A percentile compares a stretch with the other conserved stretches of the same genome.
Evolutionary conservation across 2,113 vertebrate genomes (phyloP).

Genomic region (Nothoprocta perdicaria): DNA sequence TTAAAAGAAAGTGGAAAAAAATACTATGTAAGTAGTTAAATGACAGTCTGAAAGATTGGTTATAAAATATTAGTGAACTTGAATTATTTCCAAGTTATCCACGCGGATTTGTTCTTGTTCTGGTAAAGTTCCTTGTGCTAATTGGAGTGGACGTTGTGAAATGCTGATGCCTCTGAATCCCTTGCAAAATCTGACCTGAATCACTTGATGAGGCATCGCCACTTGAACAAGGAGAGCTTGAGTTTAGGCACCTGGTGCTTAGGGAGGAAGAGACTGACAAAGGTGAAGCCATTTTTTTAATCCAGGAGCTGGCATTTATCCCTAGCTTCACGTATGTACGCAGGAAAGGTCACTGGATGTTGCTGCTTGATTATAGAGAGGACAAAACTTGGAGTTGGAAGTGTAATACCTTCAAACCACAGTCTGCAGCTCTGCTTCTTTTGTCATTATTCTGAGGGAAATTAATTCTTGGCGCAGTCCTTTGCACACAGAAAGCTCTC

Average conservation of each 20-base stretch:
- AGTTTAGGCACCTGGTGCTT: background rate
- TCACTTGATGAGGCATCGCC: background rate
- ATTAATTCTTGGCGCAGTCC: background rate
- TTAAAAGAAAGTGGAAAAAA: background rate
- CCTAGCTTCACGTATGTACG: background rate
- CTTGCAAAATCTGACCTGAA: background rate
- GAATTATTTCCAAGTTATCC: background rate
- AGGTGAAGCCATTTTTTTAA: background rate
- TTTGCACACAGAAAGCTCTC: background rate
- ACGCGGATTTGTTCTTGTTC: background rate
- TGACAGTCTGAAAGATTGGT: background rate
- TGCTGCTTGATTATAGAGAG: no score
- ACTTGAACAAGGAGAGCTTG: background rate
- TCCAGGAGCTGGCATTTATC: background rate
- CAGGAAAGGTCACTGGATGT: background rate
- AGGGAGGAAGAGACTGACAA: background rate
- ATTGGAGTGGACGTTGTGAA: background rate
- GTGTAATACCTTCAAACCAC: conserved; percentile 30
- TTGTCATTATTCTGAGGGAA: conserved; percentile 20
- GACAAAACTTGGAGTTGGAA: conserved; percentile 53
- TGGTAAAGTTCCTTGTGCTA: background rate
- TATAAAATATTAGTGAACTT: background rate
- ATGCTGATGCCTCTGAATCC: background rate
- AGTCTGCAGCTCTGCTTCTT: background rate
- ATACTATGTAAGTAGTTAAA: background rate